A percentile compares a stretch with the other conserved stretches of the same genome.
phyloP scores from a whole-genome alignment of 2,113 vertebrate species.

The Erythrolamprus reginae region DNA sequence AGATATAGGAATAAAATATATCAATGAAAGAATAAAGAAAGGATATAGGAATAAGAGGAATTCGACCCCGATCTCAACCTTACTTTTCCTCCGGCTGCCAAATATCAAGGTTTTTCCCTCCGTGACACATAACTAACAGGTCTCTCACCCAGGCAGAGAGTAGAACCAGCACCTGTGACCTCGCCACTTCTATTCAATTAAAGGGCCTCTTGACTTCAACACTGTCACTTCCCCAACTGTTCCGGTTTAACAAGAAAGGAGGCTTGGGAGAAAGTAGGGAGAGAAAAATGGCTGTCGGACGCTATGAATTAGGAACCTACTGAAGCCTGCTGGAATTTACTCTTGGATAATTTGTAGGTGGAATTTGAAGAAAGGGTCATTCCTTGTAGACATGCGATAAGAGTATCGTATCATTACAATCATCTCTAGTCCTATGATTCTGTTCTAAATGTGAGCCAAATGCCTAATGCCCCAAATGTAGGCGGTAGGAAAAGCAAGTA shows the following conservation, averaged over 20 bases:
- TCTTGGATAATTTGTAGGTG: neutral
- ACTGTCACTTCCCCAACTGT: neutral
- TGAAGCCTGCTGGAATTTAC: neutral
- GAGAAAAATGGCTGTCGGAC: rapidly evolving
- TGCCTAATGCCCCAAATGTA: no score
- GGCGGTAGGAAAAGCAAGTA: no score
- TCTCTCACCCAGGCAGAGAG: neutral
- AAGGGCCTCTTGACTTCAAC: neutral
- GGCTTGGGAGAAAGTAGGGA: neutral
- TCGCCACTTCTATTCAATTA: neutral
- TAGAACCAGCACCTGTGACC: neutral
- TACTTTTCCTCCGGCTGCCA: neutral
- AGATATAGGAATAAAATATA: no score
- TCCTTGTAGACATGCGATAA: neutral
- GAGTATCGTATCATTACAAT: neutral
- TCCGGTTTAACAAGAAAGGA: neutral
- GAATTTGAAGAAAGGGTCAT: neutral
- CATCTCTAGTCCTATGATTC: neutral
- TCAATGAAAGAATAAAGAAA: no score
- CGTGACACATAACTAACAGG: neutral
- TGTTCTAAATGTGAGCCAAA: neutral
- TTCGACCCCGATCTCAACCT: no score
- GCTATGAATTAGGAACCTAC: neutral
- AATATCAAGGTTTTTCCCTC: neutral
- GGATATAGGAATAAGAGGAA: no score